Evolutionary conservation across 64 coral and sea anemone genomes (phyloP).

Genomic region (Pocillopora verrucosa): DNA sequence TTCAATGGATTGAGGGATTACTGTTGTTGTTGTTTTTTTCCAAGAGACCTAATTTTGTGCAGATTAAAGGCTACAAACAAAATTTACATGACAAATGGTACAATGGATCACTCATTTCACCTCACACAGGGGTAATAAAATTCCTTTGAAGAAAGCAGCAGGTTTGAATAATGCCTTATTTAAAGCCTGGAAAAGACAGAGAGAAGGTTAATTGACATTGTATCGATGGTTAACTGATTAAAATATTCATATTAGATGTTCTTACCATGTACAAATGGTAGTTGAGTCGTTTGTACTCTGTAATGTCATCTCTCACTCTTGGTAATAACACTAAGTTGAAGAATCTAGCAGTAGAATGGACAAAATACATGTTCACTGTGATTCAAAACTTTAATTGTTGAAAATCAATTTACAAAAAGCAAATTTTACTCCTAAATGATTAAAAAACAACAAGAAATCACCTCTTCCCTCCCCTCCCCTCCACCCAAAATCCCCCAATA

Average conservation of each 20-base stretch:
- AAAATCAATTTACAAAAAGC: too few species aligned
- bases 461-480: too few species aligned
- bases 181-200: conserved; percentile 59
- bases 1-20: too few species aligned
- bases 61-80: neutral
- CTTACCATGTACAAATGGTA: conserved; percentile 95
- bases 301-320: conserved; percentile 92
- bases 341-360: conserved; percentile 57
- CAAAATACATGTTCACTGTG: neutral
- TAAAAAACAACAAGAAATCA: too few species aligned
- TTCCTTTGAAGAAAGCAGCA: conserved; percentile 96
- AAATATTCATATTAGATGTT: neutral
- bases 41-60: too few species aligned
- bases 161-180: conserved; percentile 98
- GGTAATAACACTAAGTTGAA: conserved; percentile 93
- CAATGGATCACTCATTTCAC: conserved; percentile 1
- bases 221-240: too few species aligned
- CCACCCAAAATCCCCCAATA: too few species aligned
- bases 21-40: too few species aligned
- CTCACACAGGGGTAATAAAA: conserved; percentile 89
- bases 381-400: too few species aligned
- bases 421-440: too few species aligned
- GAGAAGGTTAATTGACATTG: neutral
- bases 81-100: too few species aligned
- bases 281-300: conserved; percentile 94